phyloP scores from a whole-genome alignment of 2,888 invertebrate species.

The Ennomos fuscantarius region DNA sequence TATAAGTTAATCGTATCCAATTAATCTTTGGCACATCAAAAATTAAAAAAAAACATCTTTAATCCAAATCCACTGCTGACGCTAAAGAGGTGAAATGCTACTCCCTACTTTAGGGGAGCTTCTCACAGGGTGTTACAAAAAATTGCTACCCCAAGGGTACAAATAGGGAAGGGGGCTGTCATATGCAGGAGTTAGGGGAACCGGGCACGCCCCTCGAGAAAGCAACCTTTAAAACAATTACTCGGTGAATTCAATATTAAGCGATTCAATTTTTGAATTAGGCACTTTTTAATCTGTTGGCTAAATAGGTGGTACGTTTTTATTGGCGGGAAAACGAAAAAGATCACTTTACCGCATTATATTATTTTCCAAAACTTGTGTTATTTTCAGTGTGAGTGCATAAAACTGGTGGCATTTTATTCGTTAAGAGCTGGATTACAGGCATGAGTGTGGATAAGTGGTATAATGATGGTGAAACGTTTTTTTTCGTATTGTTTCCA shows the following conservation, averaged over 20 bases:
- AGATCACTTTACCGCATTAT: no score
- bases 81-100: slow-evolving; percentile 18
- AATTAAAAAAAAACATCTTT: slow-evolving; percentile 3
- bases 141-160: slow-evolving; percentile 66
- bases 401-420: no score
- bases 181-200: slow-evolving; percentile 58
- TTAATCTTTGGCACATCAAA: not conserved
- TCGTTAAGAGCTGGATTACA: no score
- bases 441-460: no score
- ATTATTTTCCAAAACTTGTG: no score
- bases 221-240: slow-evolving; percentile 65
- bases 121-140: slow-evolving; percentile 72
- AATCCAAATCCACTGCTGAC: slow-evolving; percentile 5
- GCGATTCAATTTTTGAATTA: slow-evolving; percentile 23
- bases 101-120: slow-evolving; percentile 23
- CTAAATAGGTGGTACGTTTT: slow-evolving; percentile 22
- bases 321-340: slow-evolving; percentile 14
- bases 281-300: slow-evolving; percentile 33
- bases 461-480: no score
- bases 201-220: slow-evolving; percentile 48
- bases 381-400: no score
- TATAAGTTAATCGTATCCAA: no score
- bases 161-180: slow-evolving; percentile 60
- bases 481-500: no score
- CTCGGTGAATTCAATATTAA: slow-evolving; percentile 39